Evolutionary conservation across 2,797 vertebrate genomes (phyloP).

Genomic region (Brachyalestes nurse): DNA sequence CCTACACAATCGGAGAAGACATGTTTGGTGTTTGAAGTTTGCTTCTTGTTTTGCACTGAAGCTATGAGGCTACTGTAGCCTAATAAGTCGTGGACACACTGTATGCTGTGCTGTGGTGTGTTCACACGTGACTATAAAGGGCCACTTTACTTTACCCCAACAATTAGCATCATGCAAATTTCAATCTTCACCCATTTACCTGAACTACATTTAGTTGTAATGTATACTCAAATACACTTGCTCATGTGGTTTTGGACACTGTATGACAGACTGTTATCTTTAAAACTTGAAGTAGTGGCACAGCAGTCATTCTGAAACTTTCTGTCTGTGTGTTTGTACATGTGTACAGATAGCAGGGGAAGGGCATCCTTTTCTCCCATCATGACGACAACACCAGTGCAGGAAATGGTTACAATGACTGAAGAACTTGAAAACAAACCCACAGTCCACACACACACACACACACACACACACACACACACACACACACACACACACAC

Average conservation of each 20-base stretch:
- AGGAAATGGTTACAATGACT: slow-evolving; percentile 6
- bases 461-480: slow-evolving; percentile 56
- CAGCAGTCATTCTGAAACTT: no score
- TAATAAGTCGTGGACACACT: neutral
- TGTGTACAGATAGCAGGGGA: neutral
- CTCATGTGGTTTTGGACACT: neutral
- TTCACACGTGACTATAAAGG: no score
- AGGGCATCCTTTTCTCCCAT: neutral
- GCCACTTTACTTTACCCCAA: neutral
- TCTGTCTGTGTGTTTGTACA: neutral
- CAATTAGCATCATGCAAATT: neutral
- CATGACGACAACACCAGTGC: neutral
- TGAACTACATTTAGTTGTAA: neutral
- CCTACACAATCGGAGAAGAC: neutral
- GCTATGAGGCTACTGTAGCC: neutral
- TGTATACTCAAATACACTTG: neutral
- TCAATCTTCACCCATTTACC: neutral
- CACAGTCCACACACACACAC: slow-evolving; percentile 26
- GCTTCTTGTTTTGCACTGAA: neutral
- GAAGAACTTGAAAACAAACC: slow-evolving; percentile 57
- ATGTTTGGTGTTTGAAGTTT: neutral
- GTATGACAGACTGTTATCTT: neutral
- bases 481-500: slow-evolving; percentile 17
- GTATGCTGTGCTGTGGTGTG: no score
- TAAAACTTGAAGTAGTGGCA: neutral